A percentile compares a stretch with the other conserved stretches of the same genome.
Conservation (phyloP, 2,888 invertebrate genomes). For the Lasius platythorax region DNA sequence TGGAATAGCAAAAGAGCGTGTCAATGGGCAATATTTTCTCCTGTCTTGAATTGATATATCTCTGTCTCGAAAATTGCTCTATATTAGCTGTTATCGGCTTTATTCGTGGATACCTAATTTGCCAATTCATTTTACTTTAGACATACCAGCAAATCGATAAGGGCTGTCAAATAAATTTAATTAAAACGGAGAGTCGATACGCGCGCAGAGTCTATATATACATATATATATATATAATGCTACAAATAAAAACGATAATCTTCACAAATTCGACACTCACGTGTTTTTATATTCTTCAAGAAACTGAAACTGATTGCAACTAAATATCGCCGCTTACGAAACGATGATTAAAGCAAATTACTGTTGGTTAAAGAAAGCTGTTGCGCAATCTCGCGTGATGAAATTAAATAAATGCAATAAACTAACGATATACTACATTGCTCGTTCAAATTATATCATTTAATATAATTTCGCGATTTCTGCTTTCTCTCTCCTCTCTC, state of each 20-base stretch:
- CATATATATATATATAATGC: background rate
- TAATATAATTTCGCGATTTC: background rate
- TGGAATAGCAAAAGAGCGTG: conserved; percentile 43
- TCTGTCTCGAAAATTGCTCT: conserved; percentile 32
- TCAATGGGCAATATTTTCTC: conserved; percentile 41
- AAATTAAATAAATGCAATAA: background rate
- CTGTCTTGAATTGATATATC: conserved; percentile 11
- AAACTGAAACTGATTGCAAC: background rate
- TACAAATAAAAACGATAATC: conserved; percentile 23
- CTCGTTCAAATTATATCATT: conserved; percentile 11
- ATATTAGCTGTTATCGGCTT: conserved; percentile 40
- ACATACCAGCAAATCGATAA: conserved; percentile 41
- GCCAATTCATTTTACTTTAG: conserved; percentile 36
- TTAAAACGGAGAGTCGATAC: conserved; percentile 44
- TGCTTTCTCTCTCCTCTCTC: too few species aligned
- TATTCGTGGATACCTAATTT: conserved; percentile 41
- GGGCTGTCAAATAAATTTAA: conserved; percentile 40
- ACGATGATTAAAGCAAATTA: conserved; percentile 5
- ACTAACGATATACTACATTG: background rate
- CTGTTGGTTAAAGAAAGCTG: background rate
- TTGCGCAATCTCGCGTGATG: background rate
- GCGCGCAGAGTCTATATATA: background rate
- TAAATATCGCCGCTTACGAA: background rate
- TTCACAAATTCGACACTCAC: background rate
- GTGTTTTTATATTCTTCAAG: background rate